Percentiles rank a stretch among this genome's conserved stretches.
Evolutionary conservation across 2,888 invertebrate genomes (phyloP).

Genomic region (Epinotia brunnichana): DNA sequence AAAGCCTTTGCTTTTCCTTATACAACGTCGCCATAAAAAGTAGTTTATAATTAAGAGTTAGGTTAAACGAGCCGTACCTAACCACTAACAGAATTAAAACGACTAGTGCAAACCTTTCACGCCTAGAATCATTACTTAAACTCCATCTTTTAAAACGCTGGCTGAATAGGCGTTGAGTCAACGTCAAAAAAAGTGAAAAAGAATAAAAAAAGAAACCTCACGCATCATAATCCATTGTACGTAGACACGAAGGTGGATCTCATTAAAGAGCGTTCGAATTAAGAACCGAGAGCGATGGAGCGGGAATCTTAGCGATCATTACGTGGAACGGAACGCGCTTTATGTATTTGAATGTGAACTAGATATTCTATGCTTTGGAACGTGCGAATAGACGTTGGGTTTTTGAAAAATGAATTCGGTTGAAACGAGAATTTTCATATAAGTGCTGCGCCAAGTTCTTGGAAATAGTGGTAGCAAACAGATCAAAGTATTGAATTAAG

Average conservation of each 20-base stretch:
- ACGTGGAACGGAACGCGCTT: constrained; percentile 68
- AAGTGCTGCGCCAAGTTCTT: constrained; percentile 11
- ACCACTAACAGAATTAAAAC: constrained; percentile 69
- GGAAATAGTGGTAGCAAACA: not conserved
- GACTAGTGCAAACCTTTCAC: constrained; percentile 52
- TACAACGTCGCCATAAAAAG: constrained; percentile 6
- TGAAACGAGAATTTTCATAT: not conserved
- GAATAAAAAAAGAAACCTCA: constrained; percentile 71
- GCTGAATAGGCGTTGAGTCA: constrained; percentile 73
- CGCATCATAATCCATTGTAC: constrained; percentile 79
- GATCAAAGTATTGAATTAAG: too few relatives aligned
- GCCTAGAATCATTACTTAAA: constrained; percentile 79
- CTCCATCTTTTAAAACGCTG: constrained; percentile 77
- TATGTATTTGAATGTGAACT: constrained; percentile 43
- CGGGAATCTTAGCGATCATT: constrained; percentile 81
- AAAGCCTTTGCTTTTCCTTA: not conserved
- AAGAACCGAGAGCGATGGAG: constrained; percentile 77
- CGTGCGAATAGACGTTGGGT: constrained; percentile 35
- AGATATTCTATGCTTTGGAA: constrained; percentile 48
- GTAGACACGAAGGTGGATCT: constrained; percentile 80
- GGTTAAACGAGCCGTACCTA: constrained; percentile 51
- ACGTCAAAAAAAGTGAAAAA: constrained; percentile 61
- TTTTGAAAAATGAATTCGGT: constrained; percentile 31
- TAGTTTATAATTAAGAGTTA: constrained; percentile 27
- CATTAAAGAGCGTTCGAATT: constrained; percentile 73